Evolutionary conservation across 2,888 invertebrate genomes (phyloP), one percentile per base, ranked within the genome.

Genomic region (Rhagium mordax): DNA sequence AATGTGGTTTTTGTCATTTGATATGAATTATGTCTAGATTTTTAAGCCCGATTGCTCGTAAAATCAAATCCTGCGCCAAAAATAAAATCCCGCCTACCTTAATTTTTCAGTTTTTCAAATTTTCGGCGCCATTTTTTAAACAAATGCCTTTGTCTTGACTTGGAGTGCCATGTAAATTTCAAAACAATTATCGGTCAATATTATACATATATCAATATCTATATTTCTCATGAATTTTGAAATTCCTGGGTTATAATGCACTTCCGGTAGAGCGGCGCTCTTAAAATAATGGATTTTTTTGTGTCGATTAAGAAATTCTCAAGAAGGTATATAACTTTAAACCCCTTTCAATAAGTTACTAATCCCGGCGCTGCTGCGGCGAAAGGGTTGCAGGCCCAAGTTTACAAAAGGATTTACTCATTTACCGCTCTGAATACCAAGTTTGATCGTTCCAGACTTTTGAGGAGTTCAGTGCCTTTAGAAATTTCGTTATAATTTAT

Each of bases 321-420:
- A 53, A 47, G 67, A 47, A 55, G 67, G 47, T 57, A 57, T 41
- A 67, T 47, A 67, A 55, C 57, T 57, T 67, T 57, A 67, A 77
- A 68, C 72, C 74, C 65, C 71, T 71, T 73, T 72, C 84, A 83
- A 83, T 84, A 84, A 84, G 85, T 84, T 83, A 83, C 76, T 85
- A 85, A 85, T 85, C 84, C 85, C 79, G 68, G 71, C 80, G 79
- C 77, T 79, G 81, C 80, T 81, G 82, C 78, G 82, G 83, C 80
- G 72, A 81, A 85, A 85, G 84, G 85, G 85, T 84, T 85, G 80
- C 75, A 70, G 79, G 76, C 78, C 79, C 72, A 78, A 84, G 84
- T 85, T 85, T 85, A 84, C 83, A 74, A 74, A 83, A 81, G 83
- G 85, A 85, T 85, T 84, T 83, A 74, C 74, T 79, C 82, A 80